Base-by-base conservation (phyloP, 2,797 vertebrate genomes). In the Distichodus sexfasciatus region DNA sequence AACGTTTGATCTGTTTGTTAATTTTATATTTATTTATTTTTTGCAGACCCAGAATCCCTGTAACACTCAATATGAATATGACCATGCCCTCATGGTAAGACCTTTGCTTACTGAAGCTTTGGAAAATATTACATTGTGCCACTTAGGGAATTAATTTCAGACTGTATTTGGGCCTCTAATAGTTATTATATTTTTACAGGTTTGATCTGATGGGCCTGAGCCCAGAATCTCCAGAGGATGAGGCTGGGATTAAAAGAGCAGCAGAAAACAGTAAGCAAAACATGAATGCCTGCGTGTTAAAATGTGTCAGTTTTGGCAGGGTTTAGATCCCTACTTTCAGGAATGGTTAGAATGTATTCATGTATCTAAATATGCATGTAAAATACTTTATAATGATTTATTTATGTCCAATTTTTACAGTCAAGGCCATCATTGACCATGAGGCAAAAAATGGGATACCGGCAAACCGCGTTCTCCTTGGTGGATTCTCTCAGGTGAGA, bases 401-500 rank as follows among this genome's bases (percentile, higher is more conserved):
- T 35, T 11, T 79, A n/a, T 69, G 3, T 50, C 44, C 12, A 33
- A 48, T 29, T 69, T 53, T 10, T 57, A 38, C 67, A 99, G 97
- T 99, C 82, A 97, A 93, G 90, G 95, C 94, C 72, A 92, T 98
- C 74, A 98, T 99, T 1, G 97, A 99, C 69, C 95, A 99, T 0
- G 97, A 99, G 87, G 88, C 90, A 76, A 97, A 94, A 90, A 98
- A 97, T 0, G 97, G 97, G 68, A 99, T 99, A 72, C 95, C 97
- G 3, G 87, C 96, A 54, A 87, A 94, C 80, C 94, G 97, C 14
- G 96, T 99, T 58, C 89, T 99, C 54, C 91, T 99, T 31, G 96
- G 95, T 19, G 97, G 97, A 82, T 99, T 99, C 87, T 99, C 97
- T 77, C 97, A 99, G 96, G 97, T 99, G 74, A 79, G 84, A 77